Base-by-base conservation (phyloP, 2,797 vertebrate genomes). In the Lithobates sylvaticus region DNA sequence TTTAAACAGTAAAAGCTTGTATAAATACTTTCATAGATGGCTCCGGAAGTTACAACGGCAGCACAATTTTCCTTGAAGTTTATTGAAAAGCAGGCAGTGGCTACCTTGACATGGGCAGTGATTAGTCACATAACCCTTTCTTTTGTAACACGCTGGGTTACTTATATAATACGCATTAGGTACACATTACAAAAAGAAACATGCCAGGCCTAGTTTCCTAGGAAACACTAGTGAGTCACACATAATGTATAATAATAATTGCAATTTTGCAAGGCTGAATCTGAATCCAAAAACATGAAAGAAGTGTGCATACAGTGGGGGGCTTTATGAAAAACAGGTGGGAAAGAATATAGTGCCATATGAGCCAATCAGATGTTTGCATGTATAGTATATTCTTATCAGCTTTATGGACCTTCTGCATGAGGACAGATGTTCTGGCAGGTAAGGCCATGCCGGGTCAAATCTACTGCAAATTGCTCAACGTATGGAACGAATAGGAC, bases 161-260 rank as follows among this genome's bases (percentile, higher is more conserved):
- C 34, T 78, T 84, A 65, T 71, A 84, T 78, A 84, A 72, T 44
- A 27, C 27, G 44, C 84, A 54, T 54, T 70, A 75, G 77, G 77
- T 85, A 80, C 76, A 78, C 76, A 65, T 50, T 23, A 44, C 69
- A 72, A 44, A 76, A 23, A 74, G 26, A 8, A 54, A 70, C 50
- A 74, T 85, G 77, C 58, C 77, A 75, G 27, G 78, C 34, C 54
- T 64, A 32, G 84, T 86, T 77, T 76, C 84, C 84, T 86, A 70
- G 84, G 84, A 54, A 74, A 85, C 58, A 76, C 32, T 39, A 13
- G 47, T 81, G 84, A 86, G 16, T 86, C 84, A 86, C 47, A 32
- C 50, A 67, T 39, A 54, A 73, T 75, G 26, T 76, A 69, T 79
- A 86, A 76, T 71, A 74, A 75, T 76, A 13, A 34, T 77, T 76